Evolutionary conservation across 30 jellyfish, hydroid and myxozoan genomes (phyloP).

Genomic region (Rhopilema esculentum): DNA sequence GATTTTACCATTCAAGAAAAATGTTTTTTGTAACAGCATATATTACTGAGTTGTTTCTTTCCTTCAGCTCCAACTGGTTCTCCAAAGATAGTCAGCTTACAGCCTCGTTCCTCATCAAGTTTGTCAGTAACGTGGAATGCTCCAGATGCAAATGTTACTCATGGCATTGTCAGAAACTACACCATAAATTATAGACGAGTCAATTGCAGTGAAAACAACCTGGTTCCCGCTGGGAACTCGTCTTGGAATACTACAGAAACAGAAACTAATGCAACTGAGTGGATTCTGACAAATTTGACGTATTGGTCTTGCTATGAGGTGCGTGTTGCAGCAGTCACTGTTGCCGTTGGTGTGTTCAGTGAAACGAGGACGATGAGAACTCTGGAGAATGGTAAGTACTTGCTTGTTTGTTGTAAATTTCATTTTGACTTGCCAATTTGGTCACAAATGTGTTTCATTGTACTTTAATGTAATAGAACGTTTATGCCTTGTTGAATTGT

Average conservation of each 20-base stretch:
- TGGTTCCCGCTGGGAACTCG: background rate
- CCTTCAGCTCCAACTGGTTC: constrained; percentile 40
- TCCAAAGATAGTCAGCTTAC: background rate
- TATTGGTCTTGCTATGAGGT: constrained; percentile 44
- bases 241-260: background rate
- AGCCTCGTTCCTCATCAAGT: background rate
- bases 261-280: background rate
- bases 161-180: constrained; percentile 24
- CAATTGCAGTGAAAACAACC: background rate
- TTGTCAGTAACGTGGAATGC: background rate
- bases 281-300: background rate
- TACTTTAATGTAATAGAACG: background rate
- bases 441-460: background rate
- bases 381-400: constrained; percentile 17
- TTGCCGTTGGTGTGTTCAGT: constrained; percentile 20
- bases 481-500: background rate
- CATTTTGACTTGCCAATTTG: background rate
- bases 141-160: constrained; percentile 6
- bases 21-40: background rate
- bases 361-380: background rate
- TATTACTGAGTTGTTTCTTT: background rate
- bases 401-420: background rate
- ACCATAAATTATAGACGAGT: constrained; percentile 16
- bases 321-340: constrained; percentile 44
- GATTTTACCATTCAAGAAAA: background rate